Conservation (phyloP, 64 coral and sea anemone species). For the Stichodactyla helianthus region DNA sequence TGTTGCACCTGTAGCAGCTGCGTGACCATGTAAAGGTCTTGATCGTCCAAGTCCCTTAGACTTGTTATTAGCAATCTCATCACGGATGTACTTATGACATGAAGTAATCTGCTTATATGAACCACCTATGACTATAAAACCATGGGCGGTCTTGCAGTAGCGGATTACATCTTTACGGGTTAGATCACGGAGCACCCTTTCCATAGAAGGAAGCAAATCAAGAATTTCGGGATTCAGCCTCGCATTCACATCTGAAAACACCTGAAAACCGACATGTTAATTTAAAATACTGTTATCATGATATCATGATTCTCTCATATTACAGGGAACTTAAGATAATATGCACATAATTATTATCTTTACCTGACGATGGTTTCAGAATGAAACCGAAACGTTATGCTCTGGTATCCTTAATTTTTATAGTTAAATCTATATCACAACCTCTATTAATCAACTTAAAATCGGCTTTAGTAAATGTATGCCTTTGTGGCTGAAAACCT, state of each 20-base stretch:
- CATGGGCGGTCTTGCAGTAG: background rate
- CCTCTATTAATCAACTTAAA: no score
- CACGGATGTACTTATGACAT: background rate
- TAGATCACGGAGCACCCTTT: background rate
- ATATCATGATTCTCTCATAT: no score
- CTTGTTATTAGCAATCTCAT: background rate
- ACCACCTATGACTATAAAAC: background rate
- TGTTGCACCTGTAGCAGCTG: background rate
- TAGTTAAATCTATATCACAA: no score
- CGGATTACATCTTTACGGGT: background rate
- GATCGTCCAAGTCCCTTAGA: background rate
- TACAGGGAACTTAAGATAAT: no score
- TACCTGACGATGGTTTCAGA: no score
- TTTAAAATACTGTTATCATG: no score
- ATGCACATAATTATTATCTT: no score
- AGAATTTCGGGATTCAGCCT: background rate
- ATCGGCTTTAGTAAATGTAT: no score
- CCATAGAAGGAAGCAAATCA: background rate
- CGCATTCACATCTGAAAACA: background rate
- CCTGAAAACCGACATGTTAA: background rate
- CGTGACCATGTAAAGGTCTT: background rate
- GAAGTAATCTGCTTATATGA: background rate
- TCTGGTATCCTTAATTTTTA: no score
- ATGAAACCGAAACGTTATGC: no score
- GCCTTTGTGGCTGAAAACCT: no score